phyloP scores from a whole-genome alignment of 2,797 vertebrate genomes.

The Triplophysa bombifrons region DNA sequence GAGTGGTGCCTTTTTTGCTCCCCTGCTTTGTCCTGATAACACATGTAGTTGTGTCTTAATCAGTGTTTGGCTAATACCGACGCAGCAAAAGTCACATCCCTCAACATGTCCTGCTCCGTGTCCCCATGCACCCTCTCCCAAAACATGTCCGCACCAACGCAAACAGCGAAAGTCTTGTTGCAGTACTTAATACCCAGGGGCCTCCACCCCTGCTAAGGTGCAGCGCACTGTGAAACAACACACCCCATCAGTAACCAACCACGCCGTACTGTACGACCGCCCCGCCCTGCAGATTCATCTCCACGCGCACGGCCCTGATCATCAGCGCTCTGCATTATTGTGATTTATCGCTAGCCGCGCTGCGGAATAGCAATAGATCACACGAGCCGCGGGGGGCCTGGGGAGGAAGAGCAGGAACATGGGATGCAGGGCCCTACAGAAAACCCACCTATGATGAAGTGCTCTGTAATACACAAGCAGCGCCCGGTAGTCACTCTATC shows the following conservation, averaged over 20 bases:
- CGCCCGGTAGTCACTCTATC: conserved; percentile 69
- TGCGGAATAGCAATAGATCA: conserved; percentile 92
- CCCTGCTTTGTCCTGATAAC: conserved; percentile 59
- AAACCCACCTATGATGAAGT: conserved; percentile 89
- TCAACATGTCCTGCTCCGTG: conserved; percentile 63
- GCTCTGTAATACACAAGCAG: conserved; percentile 75
- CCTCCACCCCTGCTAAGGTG: conserved; percentile 70
- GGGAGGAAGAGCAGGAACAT: conserved; percentile 73
- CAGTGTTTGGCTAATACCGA: conserved; percentile 69
- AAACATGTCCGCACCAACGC: conserved; percentile 9
- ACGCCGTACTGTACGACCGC: conserved; percentile 17
- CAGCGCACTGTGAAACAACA: conserved; percentile 75
- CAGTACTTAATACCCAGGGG: conserved; percentile 75
- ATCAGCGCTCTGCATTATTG: conserved; percentile 87
- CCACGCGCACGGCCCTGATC: conserved; percentile 84
- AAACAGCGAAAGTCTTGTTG: conserved; percentile 50
- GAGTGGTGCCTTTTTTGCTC: conserved; percentile 21
- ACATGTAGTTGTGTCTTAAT: conserved; percentile 68
- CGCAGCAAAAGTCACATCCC: conserved; percentile 50
- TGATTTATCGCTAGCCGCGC: conserved; percentile 93
- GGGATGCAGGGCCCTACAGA: conserved; percentile 72
- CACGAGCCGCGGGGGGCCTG: conserved; percentile 74
- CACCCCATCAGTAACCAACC: conserved; percentile 92
- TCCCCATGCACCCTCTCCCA: conserved; percentile 53
- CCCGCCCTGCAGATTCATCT: conserved; percentile 49